These are phyloP conservation scores for Lutjanus campechanus DNA, from an alignment of 2,797 vertebrate species.

Conservation along the genomic window DNA sequence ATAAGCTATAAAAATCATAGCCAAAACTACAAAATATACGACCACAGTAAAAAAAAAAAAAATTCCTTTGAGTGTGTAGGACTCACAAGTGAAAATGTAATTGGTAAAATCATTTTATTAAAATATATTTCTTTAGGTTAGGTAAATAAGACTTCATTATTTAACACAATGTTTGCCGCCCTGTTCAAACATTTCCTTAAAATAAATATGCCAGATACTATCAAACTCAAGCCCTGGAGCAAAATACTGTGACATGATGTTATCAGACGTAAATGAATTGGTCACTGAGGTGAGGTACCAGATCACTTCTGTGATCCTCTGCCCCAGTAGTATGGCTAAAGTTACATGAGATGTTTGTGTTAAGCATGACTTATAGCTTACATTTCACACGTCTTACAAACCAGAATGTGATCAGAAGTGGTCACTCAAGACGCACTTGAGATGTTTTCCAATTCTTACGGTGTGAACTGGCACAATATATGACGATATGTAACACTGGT, in stretches of 20 bases:
- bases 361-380: not conserved
- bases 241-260: slow-evolving; percentile 4
- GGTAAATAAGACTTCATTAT: no score
- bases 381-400: slow-evolving; percentile 8
- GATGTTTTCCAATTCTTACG: slow-evolving; percentile 1
- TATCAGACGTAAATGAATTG: not conserved
- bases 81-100: not conserved
- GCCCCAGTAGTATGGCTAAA: not conserved
- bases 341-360: not conserved
- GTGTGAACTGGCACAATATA: not conserved
- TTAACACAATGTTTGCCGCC: not conserved
- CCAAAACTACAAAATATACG: not conserved
- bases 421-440: not conserved
- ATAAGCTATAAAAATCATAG: not conserved
- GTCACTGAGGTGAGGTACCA: not conserved
- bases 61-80: not conserved
- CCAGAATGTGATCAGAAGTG: not conserved
- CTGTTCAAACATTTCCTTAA: slow-evolving; percentile 17
- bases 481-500: no score
- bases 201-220: not conserved
- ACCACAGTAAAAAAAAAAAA: not conserved
- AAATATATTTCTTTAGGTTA: not conserved
- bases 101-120: not conserved
- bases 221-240: not conserved
- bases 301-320: not conserved